A percentile compares a stretch with the other conserved stretches of the same genome.
Evolutionary conservation across 2,797 vertebrate species (phyloP).

Genomic region (Cynopterus sphinx): DNA sequence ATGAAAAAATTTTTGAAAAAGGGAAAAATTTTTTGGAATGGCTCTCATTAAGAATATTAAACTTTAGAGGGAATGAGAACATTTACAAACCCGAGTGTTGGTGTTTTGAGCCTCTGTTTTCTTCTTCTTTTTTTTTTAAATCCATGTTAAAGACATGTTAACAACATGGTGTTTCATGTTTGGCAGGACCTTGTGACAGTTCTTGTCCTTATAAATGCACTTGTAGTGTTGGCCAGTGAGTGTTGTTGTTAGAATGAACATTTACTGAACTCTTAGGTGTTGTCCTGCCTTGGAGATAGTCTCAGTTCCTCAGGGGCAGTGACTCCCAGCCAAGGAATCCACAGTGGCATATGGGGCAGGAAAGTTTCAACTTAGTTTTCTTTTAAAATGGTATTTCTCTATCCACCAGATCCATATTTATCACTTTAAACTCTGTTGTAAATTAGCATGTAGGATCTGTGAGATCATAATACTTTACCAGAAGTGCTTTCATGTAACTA

Average conservation of each 20-base stretch:
- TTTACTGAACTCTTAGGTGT: constrained; percentile 69
- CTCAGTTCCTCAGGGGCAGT: constrained; percentile 45
- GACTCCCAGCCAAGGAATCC: constrained; percentile 56
- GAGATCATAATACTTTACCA: constrained; percentile 88
- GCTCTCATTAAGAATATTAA: background rate
- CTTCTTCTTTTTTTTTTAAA: background rate
- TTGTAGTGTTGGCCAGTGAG: constrained; percentile 51
- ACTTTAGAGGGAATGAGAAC: background rate
- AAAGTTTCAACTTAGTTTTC: constrained; percentile 69
- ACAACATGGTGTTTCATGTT: constrained; percentile 24
- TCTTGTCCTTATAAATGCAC: constrained; percentile 49
- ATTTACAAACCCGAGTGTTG: constrained; percentile 29
- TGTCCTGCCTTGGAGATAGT: background rate
- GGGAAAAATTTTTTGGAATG: background rate
- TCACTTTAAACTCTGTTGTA: constrained; percentile 82
- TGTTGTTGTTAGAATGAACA: constrained; percentile 38
- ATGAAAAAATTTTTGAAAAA: background rate
- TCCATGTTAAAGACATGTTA: constrained; percentile 64
- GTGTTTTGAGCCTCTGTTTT: background rate
- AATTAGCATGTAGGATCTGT: constrained; percentile 88
- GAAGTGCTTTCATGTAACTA: constrained; percentile 90
- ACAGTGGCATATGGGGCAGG: constrained; percentile 59
- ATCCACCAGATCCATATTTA: constrained; percentile 80
- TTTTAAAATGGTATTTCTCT: constrained; percentile 78
- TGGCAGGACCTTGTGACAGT: constrained; percentile 71